phyloP scores from a whole-genome alignment of 2,113 vertebrate species.

The Platysternon megacephalum region DNA sequence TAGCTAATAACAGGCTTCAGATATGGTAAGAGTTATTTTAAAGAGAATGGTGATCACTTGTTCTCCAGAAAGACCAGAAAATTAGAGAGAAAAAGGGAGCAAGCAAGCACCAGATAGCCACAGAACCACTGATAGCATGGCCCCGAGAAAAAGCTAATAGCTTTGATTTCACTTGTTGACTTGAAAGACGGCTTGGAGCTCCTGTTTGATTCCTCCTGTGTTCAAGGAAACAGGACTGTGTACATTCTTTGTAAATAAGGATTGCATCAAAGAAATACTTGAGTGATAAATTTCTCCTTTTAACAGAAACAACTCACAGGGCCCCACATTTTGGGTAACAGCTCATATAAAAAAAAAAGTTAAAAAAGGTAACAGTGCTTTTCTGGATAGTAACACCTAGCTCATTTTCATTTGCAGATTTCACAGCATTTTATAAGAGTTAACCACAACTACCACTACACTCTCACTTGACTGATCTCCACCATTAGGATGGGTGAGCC shows the following conservation, averaged over 20 bases:
- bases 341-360: no score
- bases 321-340: no score
- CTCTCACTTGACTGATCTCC: neutral
- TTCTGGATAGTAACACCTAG: neutral
- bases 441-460: neutral
- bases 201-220: neutral
- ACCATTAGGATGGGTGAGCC: neutral
- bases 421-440: neutral
- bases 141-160: neutral
- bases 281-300: no score
- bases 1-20: no score
- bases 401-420: neutral
- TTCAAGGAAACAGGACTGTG: neutral
- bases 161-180: neutral
- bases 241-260: neutral
- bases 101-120: neutral
- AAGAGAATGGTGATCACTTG: no score
- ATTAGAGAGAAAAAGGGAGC: neutral
- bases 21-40: no score
- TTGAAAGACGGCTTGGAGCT: neutral
- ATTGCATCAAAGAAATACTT: neutral
- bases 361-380: neutral
- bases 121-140: neutral
- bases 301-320: no score
- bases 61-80: neutral